Percentiles rank a stretch among this genome's conserved stretches.
Conservation (phyloP, 2,113 vertebrate species). For the Stomatorhinus ivindoensis region DNA sequence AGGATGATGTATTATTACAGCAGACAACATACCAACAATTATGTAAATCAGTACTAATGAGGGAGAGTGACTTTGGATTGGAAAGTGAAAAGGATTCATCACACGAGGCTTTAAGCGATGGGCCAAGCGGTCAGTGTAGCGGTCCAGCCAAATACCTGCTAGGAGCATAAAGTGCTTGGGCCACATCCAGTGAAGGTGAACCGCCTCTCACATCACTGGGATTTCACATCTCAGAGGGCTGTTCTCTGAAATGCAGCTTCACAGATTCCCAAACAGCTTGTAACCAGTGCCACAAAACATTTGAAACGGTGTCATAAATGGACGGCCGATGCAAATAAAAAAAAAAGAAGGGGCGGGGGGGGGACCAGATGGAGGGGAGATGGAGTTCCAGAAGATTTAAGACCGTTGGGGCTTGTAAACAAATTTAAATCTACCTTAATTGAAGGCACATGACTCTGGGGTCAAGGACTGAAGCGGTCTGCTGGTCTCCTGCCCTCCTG, state of each 20-base stretch:
- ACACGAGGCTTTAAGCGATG: slow-evolving; percentile 59
- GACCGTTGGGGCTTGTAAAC: slow-evolving; percentile 63
- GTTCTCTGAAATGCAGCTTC: slow-evolving; percentile 56
- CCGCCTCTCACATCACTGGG: slow-evolving; percentile 60
- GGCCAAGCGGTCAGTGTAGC: slow-evolving; percentile 63
- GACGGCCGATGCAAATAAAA: slow-evolving; percentile 64
- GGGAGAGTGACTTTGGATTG: slow-evolving; percentile 4
- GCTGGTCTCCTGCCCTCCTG: slow-evolving; percentile 22
- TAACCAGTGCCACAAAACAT: slow-evolving; percentile 58
- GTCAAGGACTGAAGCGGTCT: slow-evolving; percentile 45
- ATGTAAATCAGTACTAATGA: not conserved
- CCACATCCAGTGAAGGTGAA: slow-evolving; percentile 49
- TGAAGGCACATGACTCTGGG: slow-evolving; percentile 55
- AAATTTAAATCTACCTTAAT: slow-evolving; percentile 64
- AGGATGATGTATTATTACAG: not conserved
- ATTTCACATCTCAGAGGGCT: slow-evolving; percentile 63
- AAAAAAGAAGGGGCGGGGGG: slow-evolving; percentile 26
- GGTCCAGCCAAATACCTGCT: slow-evolving; percentile 61
- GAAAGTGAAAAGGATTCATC: slow-evolving; percentile 50
- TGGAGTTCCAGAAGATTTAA: slow-evolving; percentile 58
- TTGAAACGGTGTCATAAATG: slow-evolving; percentile 63
- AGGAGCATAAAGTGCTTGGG: slow-evolving; percentile 60
- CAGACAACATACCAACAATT: not conserved
- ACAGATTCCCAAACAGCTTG: slow-evolving; percentile 65
- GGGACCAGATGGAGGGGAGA: not conserved